phyloP scores from a whole-genome alignment of 2,113 vertebrate genomes.

The Dunckerocampus dactyliophorus region DNA sequence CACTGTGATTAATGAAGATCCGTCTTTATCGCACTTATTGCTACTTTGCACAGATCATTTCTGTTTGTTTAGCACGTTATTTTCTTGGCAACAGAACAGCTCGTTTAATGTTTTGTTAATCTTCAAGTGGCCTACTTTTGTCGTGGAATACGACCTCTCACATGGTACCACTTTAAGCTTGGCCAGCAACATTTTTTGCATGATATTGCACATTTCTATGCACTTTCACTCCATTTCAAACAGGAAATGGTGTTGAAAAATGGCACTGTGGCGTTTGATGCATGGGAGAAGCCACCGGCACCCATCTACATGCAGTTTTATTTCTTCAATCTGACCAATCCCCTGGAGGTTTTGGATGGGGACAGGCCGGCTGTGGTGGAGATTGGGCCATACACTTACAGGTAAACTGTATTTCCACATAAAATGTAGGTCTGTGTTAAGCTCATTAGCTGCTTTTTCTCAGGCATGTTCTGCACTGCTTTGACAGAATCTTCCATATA shows the following conservation, averaged over 20 bases:
- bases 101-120: neutral
- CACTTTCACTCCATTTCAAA: slow-evolving; percentile 28
- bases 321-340: slow-evolving; percentile 93
- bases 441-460: too few species aligned
- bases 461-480: too few species aligned
- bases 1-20: too few species aligned
- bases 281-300: slow-evolving; percentile 84
- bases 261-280: slow-evolving; percentile 80
- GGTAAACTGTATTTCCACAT: slow-evolving; percentile 60
- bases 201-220: neutral
- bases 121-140: neutral
- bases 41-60: too few species aligned
- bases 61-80: too few species aligned
- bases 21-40: too few species aligned
- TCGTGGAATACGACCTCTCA: neutral
- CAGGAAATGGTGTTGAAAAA: slow-evolving; percentile 85
- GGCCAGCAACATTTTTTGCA: slow-evolving; percentile 7
- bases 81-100: too few species aligned
- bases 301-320: slow-evolving; percentile 95
- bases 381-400: slow-evolving; percentile 92
- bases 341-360: slow-evolving; percentile 82
- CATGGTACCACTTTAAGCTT: neutral
- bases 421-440: too few species aligned
- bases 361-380: slow-evolving; percentile 80
- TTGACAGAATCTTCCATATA: too few species aligned